Evolutionary conservation across 1,140 invertebrate species (phyloP).

Genomic region (Ylistrum balloti): DNA sequence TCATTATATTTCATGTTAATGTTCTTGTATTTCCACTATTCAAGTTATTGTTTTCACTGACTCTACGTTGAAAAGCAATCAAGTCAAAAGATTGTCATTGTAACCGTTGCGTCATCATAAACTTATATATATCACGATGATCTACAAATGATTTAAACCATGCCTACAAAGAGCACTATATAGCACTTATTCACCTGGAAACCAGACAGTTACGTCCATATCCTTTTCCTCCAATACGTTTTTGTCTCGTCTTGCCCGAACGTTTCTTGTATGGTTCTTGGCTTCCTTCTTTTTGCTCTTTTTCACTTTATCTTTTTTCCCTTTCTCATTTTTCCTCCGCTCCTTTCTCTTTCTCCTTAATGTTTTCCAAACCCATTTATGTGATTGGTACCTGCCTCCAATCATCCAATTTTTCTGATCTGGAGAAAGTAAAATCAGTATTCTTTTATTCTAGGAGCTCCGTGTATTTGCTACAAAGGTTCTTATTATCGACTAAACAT

Average conservation of each 20-base stretch:
- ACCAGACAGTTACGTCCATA: background rate
- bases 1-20: too few species aligned
- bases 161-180: too few species aligned
- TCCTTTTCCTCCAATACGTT: background rate
- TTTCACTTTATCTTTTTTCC: background rate
- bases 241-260: background rate
- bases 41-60: too few species aligned
- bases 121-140: too few species aligned
- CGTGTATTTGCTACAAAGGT: too few species aligned
- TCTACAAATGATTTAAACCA: too few species aligned
- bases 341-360: background rate
- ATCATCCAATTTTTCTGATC: background rate
- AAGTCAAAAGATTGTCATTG: too few species aligned
- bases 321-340: background rate
- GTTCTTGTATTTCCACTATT: too few species aligned
- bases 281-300: background rate
- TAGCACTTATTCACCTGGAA: background rate
- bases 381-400: background rate
- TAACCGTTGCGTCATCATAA: too few species aligned
- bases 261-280: background rate
- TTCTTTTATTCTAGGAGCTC: too few species aligned
- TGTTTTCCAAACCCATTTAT: conserved; percentile 15
- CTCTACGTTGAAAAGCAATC: too few species aligned
- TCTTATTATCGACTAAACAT: too few species aligned
- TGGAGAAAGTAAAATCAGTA: background rate